phyloP scores from a whole-genome alignment of 1,140 invertebrate species.

The Zaprionus capensis region DNA sequence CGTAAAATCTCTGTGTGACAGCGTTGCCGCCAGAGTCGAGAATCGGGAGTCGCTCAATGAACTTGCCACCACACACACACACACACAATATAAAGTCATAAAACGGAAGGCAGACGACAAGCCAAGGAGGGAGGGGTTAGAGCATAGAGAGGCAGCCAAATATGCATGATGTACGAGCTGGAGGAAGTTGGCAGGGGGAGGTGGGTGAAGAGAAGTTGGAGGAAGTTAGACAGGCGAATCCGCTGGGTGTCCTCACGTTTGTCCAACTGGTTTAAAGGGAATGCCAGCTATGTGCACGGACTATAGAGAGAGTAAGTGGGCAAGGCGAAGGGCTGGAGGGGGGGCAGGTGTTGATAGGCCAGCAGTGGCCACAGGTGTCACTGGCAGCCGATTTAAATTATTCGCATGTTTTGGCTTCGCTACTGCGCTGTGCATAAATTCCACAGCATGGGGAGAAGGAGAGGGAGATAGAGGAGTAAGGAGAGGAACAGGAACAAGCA shows the following conservation, averaged over 20 bases:
- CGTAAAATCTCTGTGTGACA: constrained; percentile 71
- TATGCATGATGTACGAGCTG: constrained; percentile 56
- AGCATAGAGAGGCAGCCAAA: constrained; percentile 46
- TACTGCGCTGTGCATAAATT: constrained; percentile 57
- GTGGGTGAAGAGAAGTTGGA: neutral
- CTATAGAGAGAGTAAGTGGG: neutral
- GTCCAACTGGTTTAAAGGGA: neutral
- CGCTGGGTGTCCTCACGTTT: neutral
- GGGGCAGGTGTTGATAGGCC: constrained; percentile 28
- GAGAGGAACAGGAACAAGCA: neutral
- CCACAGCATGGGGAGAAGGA: constrained; percentile 15
- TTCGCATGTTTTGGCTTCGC: constrained; percentile 52
- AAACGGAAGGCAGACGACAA: constrained; percentile 4
- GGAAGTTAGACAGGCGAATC: neutral
- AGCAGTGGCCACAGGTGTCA: constrained; percentile 62
- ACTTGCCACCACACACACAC: neutral
- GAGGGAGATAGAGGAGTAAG: neutral
- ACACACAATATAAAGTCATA: constrained; percentile 7
- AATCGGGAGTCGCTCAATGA: constrained; percentile 12
- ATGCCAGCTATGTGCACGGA: neutral
- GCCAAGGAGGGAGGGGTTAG: neutral
- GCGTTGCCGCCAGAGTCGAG: constrained; percentile 18
- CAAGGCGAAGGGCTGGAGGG: accelerated
- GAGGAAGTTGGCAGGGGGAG: neutral
- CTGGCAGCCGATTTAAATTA: constrained; percentile 66